phyloP scores from a whole-genome alignment of 2,888 invertebrate species.

The Meiosimyza platycephala region DNA sequence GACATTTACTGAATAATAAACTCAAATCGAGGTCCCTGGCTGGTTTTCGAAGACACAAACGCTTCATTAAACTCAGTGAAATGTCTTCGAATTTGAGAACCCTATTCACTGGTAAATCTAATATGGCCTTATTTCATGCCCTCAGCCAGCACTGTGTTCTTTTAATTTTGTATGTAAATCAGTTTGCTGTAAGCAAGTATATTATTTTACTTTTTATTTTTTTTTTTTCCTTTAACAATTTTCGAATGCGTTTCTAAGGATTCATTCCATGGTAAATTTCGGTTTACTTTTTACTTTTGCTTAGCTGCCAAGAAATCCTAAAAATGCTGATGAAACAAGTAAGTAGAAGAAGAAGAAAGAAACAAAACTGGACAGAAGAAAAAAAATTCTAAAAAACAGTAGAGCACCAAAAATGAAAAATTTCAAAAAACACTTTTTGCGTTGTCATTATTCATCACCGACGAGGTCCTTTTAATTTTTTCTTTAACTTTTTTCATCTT shows the following conservation, averaged over 20 bases:
- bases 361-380: background rate
- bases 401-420: conserved; percentile 8
- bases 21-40: no score
- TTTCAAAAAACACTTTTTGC: conserved; percentile 22
- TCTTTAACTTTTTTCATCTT: conserved; percentile 40
- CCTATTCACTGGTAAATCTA: background rate
- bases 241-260: conserved; percentile 13
- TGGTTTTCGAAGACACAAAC: no score
- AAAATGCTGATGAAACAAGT: conserved; percentile 11
- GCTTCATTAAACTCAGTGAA: no score
- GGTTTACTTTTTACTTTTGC: conserved; percentile 18
- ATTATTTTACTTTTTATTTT: background rate
- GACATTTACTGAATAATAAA: no score
- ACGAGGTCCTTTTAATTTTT: conserved; percentile 34
- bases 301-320: conserved; percentile 23
- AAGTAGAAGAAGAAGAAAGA: background rate
- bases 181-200: conserved; percentile 43
- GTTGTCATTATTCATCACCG: conserved; percentile 36
- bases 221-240: conserved; percentile 30
- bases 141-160: conserved; percentile 30
- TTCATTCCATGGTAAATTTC: conserved; percentile 21
- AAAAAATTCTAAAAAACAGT: background rate
- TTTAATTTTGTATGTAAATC: conserved; percentile 57
- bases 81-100: no score
- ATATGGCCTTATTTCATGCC: background rate